Percentiles rank a stretch among this genome's conserved stretches.
Conservation (phyloP, 2,888 invertebrate species). For the Drosophila formosana region DNA sequence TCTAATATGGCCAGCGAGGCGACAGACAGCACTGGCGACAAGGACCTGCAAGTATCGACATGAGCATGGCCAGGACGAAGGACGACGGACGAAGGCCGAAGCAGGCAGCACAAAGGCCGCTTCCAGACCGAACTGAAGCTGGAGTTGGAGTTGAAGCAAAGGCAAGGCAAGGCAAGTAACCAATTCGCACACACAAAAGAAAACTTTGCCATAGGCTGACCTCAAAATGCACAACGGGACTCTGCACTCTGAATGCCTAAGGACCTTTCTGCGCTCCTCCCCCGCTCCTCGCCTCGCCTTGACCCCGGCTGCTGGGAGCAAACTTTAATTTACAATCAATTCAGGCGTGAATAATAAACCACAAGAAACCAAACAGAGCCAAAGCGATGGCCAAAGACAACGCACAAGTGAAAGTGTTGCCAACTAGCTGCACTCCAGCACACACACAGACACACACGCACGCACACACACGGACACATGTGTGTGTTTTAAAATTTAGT, state of each 20-base stretch:
- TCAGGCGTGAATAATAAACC: constrained; percentile 85
- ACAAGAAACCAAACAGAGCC: constrained; percentile 81
- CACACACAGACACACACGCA: background rate
- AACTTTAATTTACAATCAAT: constrained; percentile 85
- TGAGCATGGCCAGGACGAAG: constrained; percentile 14
- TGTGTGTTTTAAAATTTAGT: constrained; percentile 70
- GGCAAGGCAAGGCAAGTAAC: constrained; percentile 38
- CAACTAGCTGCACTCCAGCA: constrained; percentile 50
- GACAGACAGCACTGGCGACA: constrained; percentile 63
- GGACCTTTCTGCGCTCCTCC: constrained; percentile 14
- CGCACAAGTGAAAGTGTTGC: constrained; percentile 82
- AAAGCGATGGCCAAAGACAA: constrained; percentile 45
- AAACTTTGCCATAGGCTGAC: constrained; percentile 82
- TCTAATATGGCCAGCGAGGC: constrained; percentile 75
- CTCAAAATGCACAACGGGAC: constrained; percentile 76
- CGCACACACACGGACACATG: background rate
- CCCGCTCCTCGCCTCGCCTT: constrained; percentile 11
- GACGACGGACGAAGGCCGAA: constrained; percentile 2
- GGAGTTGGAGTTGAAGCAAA: background rate
- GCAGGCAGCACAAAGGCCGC: constrained; percentile 25
- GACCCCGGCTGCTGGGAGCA: constrained; percentile 48
- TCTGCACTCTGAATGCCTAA: constrained; percentile 36
- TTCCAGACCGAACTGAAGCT: constrained; percentile 20
- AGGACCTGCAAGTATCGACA: constrained; percentile 52
- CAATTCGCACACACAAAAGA: constrained; percentile 70